Evolutionary conservation across 2,888 invertebrate genomes (phyloP).

Genomic region (Phragmatobia fuliginosa): DNA sequence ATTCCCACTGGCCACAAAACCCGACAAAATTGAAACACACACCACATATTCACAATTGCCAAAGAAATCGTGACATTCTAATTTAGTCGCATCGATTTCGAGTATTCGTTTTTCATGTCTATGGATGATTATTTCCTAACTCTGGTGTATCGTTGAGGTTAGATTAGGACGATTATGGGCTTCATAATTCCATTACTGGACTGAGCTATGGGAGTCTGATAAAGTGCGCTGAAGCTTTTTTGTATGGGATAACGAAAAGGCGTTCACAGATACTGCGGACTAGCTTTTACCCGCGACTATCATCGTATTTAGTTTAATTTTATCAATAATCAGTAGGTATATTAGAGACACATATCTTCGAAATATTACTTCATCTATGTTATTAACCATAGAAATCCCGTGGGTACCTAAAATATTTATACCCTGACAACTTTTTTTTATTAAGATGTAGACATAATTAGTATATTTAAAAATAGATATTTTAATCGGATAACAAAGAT

Average conservation of each 20-base stretch:
- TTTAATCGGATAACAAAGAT: no score
- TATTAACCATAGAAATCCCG: no score
- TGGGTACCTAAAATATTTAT: no score
- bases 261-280: neutral
- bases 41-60: slow-evolving; percentile 35
- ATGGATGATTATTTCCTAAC: slow-evolving; percentile 60
- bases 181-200: slow-evolving; percentile 65
- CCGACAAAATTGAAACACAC: slow-evolving; percentile 59
- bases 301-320: no score
- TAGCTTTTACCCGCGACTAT: neutral
- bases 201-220: slow-evolving; percentile 30
- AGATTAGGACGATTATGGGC: slow-evolving; percentile 66
- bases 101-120: slow-evolving; percentile 50
- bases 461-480: no score
- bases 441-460: no score
- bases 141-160: slow-evolving; percentile 62
- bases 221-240: slow-evolving; percentile 5
- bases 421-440: no score
- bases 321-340: no score
- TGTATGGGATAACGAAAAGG: neutral
- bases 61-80: slow-evolving; percentile 45
- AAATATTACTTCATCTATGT: no score
- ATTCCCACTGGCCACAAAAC: slow-evolving; percentile 51
- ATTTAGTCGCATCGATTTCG: slow-evolving; percentile 44
- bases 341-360: no score